A percentile compares a stretch with the other conserved stretches of the same genome.
Evolutionary conservation across 2,888 invertebrate species (phyloP).

Genomic region (Ichneumoninae sp.): DNA sequence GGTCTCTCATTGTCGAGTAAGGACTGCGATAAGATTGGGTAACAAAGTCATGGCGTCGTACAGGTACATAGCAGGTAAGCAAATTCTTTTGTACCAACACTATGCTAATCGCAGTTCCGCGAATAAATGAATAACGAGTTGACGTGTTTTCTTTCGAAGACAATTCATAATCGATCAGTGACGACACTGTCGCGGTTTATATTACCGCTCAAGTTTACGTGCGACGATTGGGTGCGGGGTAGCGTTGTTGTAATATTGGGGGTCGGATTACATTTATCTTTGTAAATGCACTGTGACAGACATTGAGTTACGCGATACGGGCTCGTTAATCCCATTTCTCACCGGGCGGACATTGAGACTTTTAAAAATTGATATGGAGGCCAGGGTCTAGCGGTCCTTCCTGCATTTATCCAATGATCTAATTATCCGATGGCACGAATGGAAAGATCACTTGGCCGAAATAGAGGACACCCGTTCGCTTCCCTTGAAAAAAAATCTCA

Average conservation of each 20-base stretch:
- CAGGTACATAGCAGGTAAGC: constrained; percentile 57
- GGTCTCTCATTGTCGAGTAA: not conserved
- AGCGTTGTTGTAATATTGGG: not conserved
- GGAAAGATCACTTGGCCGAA: not conserved
- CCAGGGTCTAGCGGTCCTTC: constrained; percentile 14
- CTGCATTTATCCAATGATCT: constrained; percentile 15
- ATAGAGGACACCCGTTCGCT: not conserved
- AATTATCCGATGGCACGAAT: not conserved
- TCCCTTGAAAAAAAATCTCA: not conserved
- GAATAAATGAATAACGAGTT: constrained; percentile 18
- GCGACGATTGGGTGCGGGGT: not conserved
- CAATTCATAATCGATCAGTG: constrained; percentile 23
- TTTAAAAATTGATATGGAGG: constrained; percentile 14
- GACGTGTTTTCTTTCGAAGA: not conserved
- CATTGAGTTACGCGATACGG: not conserved
- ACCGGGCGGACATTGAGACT: not conserved
- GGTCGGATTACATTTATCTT: not conserved
- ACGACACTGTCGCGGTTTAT: not conserved
- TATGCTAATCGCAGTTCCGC: not conserved
- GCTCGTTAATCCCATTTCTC: not conserved
- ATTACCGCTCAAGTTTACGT: not conserved
- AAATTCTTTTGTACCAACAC: constrained; percentile 1
- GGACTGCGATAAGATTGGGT: not conserved
- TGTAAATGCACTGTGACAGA: not conserved
- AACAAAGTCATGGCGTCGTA: constrained; percentile 54